Evolutionary conservation across 2,113 vertebrate genomes (phyloP).

Genomic region (Actinemys pallida): DNA sequence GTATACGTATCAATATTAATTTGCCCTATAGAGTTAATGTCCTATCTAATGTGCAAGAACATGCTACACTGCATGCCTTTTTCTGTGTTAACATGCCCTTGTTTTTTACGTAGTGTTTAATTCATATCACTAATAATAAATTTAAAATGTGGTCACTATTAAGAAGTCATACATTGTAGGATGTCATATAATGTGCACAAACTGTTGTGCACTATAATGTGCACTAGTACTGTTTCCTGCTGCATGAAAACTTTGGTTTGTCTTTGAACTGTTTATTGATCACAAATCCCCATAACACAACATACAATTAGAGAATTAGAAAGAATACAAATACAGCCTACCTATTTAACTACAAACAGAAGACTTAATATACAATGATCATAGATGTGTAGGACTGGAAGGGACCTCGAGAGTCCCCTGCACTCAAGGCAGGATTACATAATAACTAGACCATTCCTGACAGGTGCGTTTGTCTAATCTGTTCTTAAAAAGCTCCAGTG

Average conservation of each 20-base stretch:
- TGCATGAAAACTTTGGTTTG: background rate
- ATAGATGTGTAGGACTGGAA: background rate
- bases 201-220: no score
- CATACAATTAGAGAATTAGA: background rate
- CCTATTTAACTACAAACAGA: background rate
- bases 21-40: conserved; percentile 38
- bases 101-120: conserved; percentile 49
- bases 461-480: background rate
- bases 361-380: background rate
- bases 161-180: background rate
- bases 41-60: conserved; percentile 56
- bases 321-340: background rate
- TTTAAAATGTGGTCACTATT: conserved; percentile 20
- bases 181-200: background rate
- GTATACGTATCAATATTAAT: conserved; percentile 58
- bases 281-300: background rate
- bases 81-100: conserved; percentile 11
- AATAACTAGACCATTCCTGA: background rate
- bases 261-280: background rate
- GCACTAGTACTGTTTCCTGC: background rate
- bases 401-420: background rate
- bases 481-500: background rate
- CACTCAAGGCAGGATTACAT: background rate
- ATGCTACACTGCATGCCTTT: conserved; percentile 28
- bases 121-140: conserved; percentile 40